These are phyloP conservation scores for Heliconius hewitsoni DNA, from an alignment of 1,140 invertebrate species.

Conservation along the genomic window DNA sequence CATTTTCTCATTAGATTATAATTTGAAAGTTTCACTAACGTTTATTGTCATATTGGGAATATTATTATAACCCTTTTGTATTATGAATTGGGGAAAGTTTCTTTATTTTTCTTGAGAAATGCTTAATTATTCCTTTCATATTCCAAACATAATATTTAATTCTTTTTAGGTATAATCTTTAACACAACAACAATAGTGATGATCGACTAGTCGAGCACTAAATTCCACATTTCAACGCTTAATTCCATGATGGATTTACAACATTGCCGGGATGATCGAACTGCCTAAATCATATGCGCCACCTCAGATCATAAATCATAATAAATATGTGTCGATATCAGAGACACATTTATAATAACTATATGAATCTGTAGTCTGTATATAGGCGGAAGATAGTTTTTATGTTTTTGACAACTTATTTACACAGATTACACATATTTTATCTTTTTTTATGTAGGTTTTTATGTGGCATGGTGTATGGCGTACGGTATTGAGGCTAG, in stretches of 20 bases:
- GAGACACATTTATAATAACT: conserved; percentile 32
- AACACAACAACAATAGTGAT: neutral
- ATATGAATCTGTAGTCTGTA: neutral
- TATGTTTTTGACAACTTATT: neutral
- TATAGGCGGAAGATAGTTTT: neutral
- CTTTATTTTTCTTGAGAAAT: too few relatives aligned
- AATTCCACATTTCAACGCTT: conserved; percentile 37
- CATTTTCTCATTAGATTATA: neutral
- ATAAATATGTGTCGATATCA: conserved; percentile 40
- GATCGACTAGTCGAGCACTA: conserved; percentile 9
- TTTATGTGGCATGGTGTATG: too few relatives aligned
- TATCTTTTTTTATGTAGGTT: neutral
- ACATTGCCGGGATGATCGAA: conserved; percentile 39
- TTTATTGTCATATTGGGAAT: neutral
- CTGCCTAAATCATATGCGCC: conserved; percentile 39
- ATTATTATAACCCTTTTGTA: neutral
- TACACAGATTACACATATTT: neutral
- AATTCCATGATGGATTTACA: conserved; percentile 41
- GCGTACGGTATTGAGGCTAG: too few relatives aligned
- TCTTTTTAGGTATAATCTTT: neutral
- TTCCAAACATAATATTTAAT: neutral
- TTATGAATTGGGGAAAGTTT: too few relatives aligned
- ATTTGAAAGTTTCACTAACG: neutral
- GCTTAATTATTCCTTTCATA: too few relatives aligned
- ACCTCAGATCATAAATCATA: conserved; percentile 39